These are phyloP conservation scores for Leptinotarsa tumamoca DNA, from an alignment of 2,888 invertebrate species.

Conservation along the genomic window DNA sequence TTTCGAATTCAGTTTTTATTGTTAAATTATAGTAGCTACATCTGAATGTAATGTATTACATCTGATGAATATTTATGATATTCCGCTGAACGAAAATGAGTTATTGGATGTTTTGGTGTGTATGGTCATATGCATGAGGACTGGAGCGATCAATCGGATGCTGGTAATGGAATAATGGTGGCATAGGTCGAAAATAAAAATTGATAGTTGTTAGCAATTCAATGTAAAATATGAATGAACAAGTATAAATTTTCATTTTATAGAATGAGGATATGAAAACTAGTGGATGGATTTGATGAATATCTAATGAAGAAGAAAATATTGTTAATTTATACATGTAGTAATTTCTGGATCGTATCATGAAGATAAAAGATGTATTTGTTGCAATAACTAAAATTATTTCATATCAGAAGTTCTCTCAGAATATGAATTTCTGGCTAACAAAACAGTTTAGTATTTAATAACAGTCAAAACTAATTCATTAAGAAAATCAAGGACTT, in stretches of 20 bases:
- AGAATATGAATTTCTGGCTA: no score
- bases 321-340: no score
- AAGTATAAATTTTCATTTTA: neutral
- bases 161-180: neutral
- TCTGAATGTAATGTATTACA: constrained; percentile 31
- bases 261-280: neutral
- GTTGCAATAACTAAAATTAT: no score
- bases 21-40: constrained; percentile 44
- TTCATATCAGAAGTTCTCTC: no score
- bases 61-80: constrained; percentile 40
- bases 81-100: constrained; percentile 17
- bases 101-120: constrained; percentile 14
- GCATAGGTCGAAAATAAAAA: constrained; percentile 10
- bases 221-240: neutral
- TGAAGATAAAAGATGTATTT: no score
- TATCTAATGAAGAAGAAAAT: no score
- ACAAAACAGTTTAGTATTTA: no score
- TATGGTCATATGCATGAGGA: neutral
- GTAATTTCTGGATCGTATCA: no score
- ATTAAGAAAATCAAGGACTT: no score
- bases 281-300: neutral
- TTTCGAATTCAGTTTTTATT: constrained; percentile 44
- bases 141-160: constrained; percentile 4
- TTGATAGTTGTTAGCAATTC: neutral
- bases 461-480: no score